A percentile compares a stretch with the other conserved stretches of the same genome.
phyloP scores from a whole-genome alignment of 2,113 vertebrate species.

The Chloroceryle aenea region DNA sequence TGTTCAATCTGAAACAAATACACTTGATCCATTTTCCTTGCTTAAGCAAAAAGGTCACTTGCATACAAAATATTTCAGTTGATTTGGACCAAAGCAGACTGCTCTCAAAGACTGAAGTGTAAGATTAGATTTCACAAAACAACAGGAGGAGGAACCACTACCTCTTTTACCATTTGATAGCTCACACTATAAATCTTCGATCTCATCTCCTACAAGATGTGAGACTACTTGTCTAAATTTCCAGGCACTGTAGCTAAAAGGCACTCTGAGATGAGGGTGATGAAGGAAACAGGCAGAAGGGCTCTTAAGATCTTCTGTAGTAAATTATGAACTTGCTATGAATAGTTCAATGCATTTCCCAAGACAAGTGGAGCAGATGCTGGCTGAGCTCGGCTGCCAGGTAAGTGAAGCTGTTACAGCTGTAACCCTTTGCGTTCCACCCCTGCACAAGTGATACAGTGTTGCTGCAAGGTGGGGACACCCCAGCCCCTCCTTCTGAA shows the following conservation, averaged over 20 bases:
- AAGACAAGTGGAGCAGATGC: not conserved
- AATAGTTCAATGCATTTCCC: not conserved
- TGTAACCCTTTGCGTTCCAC: not conserved
- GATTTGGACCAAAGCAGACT: not conserved
- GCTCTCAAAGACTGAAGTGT: not conserved
- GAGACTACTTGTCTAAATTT: not conserved
- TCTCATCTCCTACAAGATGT: not conserved
- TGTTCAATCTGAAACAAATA: not conserved
- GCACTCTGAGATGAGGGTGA: not conserved
- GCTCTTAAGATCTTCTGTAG: not conserved
- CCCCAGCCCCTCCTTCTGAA: not conserved
- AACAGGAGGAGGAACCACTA: not conserved
- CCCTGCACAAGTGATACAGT: not conserved
- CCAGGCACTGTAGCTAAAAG: not conserved
- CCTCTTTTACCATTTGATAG: not conserved
- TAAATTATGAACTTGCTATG: not conserved
- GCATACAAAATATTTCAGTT: not conserved
- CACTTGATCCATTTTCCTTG: not conserved
- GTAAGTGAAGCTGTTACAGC: not conserved
- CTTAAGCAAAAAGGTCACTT: not conserved
- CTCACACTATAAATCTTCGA: not conserved
- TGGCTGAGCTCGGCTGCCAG: not conserved
- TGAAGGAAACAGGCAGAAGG: not conserved
- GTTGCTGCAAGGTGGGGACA: rapidly evolving
- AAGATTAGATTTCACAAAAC: not conserved